Conservation (phyloP, 2,888 invertebrate genomes). For the Rutpela maculata region DNA sequence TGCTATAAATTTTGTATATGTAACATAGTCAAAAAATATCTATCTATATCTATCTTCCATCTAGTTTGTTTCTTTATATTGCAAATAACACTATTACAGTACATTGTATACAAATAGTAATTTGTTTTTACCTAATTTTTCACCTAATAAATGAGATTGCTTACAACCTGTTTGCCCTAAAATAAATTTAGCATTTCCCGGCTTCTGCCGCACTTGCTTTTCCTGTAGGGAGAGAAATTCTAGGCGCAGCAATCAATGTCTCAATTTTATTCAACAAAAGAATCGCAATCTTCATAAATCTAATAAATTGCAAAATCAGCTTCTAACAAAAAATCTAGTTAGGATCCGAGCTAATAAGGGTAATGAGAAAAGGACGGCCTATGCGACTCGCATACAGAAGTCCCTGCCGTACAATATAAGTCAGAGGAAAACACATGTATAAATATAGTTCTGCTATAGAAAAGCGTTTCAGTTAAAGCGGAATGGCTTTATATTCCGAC, state of each 20-base stretch:
- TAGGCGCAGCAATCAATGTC: constrained; percentile 1
- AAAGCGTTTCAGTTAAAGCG: background rate
- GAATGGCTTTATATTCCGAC: background rate
- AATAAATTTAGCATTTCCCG: no score
- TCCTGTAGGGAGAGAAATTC: background rate
- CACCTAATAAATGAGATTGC: no score
- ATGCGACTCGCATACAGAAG: background rate
- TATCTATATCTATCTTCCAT: no score
- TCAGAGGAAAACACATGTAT: background rate
- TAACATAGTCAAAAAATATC: no score
- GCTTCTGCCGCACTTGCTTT: background rate
- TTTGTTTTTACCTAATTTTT: no score
- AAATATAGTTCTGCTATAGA: background rate
- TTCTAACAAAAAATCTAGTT: background rate
- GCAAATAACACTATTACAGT: no score
- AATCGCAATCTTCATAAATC: constrained; percentile 20
- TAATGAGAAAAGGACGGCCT: constrained; percentile 5
- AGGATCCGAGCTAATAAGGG: background rate
- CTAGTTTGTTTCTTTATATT: no score
- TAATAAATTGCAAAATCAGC: constrained; percentile 19
- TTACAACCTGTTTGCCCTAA: no score
- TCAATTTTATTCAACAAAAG: constrained; percentile 20
- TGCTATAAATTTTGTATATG: no score
- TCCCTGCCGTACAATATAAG: background rate
- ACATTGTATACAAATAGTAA: no score